These are phyloP conservation scores for Agrypnus murinus DNA, from an alignment of 2,888 invertebrate species.

Conservation along the genomic window DNA sequence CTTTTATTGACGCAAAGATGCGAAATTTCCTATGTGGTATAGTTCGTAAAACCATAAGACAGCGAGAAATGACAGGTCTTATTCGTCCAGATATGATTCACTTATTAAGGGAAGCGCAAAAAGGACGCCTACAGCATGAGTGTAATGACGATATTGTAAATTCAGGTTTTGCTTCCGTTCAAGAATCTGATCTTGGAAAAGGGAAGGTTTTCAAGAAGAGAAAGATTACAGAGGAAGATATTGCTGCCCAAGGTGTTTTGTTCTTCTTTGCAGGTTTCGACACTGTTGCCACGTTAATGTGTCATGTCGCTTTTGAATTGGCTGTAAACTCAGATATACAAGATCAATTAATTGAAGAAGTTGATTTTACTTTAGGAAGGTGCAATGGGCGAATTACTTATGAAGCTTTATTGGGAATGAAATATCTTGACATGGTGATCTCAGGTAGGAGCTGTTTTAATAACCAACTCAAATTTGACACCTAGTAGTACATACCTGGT, in stretches of 20 bases:
- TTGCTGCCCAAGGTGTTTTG: slow-evolving; percentile 73
- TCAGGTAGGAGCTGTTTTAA: no score
- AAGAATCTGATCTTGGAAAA: slow-evolving; percentile 38
- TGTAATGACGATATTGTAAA: slow-evolving; percentile 19
- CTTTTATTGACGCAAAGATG: slow-evolving; percentile 39
- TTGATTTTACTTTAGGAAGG: slow-evolving; percentile 52
- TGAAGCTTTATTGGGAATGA: slow-evolving; percentile 73
- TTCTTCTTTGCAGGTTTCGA: slow-evolving; percentile 73
- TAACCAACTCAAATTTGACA: not conserved
- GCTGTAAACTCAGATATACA: slow-evolving; percentile 76
- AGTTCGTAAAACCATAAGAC: slow-evolving; percentile 54
- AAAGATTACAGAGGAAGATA: slow-evolving; percentile 70
- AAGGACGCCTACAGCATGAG: slow-evolving; percentile 60
- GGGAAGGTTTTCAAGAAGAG: not conserved
- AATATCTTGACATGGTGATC: slow-evolving; percentile 77
- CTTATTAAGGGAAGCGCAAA: slow-evolving; percentile 73
- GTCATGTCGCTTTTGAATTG: slow-evolving; percentile 71
- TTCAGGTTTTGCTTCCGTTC: slow-evolving; percentile 43
- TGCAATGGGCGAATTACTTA: slow-evolving; percentile 70
- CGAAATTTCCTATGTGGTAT: slow-evolving; percentile 56
- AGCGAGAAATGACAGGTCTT: slow-evolving; percentile 55
- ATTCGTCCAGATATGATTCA: slow-evolving; percentile 71
- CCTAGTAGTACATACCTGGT: not conserved
- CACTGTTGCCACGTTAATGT: slow-evolving; percentile 64
- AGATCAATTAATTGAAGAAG: slow-evolving; percentile 72